These are phyloP conservation scores for Amia ocellicauda DNA, from an alignment of 2,113 vertebrate species.

Conservation along the genomic window DNA sequence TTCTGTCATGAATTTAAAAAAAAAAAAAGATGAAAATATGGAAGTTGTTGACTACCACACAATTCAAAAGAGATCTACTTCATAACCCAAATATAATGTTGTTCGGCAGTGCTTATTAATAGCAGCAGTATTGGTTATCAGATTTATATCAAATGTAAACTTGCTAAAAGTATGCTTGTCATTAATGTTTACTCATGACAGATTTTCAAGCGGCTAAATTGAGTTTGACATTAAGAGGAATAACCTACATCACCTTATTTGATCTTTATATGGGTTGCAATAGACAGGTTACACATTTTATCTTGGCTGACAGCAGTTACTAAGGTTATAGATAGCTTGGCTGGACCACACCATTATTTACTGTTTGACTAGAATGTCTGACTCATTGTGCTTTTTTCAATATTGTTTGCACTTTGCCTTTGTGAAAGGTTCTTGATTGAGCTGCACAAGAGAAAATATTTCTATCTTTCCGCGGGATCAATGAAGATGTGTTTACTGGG, in stretches of 20 bases:
- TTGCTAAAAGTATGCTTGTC: slow-evolving; percentile 57
- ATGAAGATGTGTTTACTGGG: slow-evolving; percentile 95
- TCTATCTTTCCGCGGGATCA: slow-evolving; percentile 88
- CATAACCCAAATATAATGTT: too few relatives aligned
- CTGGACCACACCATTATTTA: slow-evolving; percentile 83
- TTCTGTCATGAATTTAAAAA: too few relatives aligned
- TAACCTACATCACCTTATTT: slow-evolving; percentile 62
- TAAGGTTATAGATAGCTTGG: slow-evolving; percentile 84
- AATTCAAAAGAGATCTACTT: too few relatives aligned
- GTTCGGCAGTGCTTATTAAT: too few relatives aligned
- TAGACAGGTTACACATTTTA: slow-evolving; percentile 79
- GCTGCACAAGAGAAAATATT: slow-evolving; percentile 81
- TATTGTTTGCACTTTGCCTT: slow-evolving; percentile 87
- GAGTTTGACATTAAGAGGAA: slow-evolving; percentile 67
- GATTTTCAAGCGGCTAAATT: slow-evolving; percentile 62
- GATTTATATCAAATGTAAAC: slow-evolving; percentile 56
- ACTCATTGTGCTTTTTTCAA: slow-evolving; percentile 69
- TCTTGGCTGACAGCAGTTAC: slow-evolving; percentile 83
- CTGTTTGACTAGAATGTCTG: slow-evolving; percentile 81
- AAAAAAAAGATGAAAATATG: too few relatives aligned
- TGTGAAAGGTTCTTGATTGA: slow-evolving; percentile 86
- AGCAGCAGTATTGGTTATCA: slow-evolving; percentile 50
- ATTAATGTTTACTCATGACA: slow-evolving; percentile 59
- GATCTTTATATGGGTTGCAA: slow-evolving; percentile 69
- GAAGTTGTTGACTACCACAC: too few relatives aligned